These are phyloP conservation scores for Ceyx margarethae DNA, from an alignment of 2,113 vertebrate genomes.

Conservation along the genomic window DNA sequence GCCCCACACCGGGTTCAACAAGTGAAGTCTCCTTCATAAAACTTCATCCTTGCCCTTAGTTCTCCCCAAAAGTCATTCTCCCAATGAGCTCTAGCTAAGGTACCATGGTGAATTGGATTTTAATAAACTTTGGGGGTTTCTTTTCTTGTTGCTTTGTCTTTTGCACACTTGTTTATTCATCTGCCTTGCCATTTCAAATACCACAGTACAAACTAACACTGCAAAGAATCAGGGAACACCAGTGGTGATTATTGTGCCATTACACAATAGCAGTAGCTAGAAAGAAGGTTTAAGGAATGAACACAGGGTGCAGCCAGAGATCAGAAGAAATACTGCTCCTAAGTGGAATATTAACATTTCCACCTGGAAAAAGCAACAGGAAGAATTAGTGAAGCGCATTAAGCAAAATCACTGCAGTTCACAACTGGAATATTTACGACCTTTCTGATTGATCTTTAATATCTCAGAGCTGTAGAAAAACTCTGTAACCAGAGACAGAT, in stretches of 20 bases:
- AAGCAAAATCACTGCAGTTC: background rate
- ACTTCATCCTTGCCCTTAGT: background rate
- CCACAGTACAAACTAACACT: background rate
- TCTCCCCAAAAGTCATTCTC: background rate
- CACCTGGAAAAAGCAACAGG: background rate
- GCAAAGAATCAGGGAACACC: background rate
- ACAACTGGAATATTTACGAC: background rate
- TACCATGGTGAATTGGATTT: background rate
- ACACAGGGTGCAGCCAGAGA: background rate
- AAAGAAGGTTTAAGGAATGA: background rate
- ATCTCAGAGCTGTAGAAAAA: background rate
- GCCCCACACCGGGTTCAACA: background rate
- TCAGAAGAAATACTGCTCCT: background rate
- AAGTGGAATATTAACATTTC: background rate
- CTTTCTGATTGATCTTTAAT: background rate
- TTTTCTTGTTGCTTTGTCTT: background rate
- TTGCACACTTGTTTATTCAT: background rate
- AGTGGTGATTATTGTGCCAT: background rate
- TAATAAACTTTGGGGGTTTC: background rate
- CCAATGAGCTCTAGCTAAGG: rapidly evolving
- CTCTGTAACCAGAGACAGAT: background rate
- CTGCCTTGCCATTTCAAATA: background rate
- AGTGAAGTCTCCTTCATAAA: background rate
- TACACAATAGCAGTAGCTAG: background rate
- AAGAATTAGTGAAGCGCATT: background rate